phyloP scores from a whole-genome alignment of 2,113 vertebrate species.

The Notiomystis cincta region DNA sequence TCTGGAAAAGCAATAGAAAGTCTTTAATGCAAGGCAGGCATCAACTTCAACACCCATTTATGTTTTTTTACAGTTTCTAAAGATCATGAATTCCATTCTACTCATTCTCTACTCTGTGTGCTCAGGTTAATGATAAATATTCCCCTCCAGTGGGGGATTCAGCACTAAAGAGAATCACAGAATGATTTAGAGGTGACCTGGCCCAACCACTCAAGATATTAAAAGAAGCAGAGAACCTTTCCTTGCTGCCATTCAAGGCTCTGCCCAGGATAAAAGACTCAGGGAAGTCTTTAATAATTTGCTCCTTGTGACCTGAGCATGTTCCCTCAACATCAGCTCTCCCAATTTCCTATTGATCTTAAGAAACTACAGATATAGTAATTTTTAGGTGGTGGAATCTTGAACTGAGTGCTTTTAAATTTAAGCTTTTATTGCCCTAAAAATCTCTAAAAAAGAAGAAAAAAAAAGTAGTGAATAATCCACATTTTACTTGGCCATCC shows the following conservation, averaged over 20 bases:
- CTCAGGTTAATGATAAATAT: not conserved
- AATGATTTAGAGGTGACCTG: not conserved
- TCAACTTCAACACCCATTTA: not conserved
- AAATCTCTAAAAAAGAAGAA: not conserved
- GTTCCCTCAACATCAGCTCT: not conserved
- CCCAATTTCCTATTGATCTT: not conserved
- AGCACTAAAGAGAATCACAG: not conserved
- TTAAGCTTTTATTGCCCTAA: not conserved
- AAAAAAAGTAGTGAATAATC: not conserved
- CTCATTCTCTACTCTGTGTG: not conserved
- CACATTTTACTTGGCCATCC: not conserved
- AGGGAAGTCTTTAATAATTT: not conserved
- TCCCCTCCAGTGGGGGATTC: not conserved
- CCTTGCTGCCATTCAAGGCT: not conserved
- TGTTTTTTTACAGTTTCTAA: not conserved
- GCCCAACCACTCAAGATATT: not conserved
- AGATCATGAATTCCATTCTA: not conserved
- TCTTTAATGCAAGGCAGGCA: not conserved
- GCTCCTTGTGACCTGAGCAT: not conserved
- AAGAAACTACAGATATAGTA: not conserved
- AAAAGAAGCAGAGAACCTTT: not conserved
- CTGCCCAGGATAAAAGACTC: not conserved
- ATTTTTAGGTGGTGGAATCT: not conserved
- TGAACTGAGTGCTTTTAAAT: not conserved
- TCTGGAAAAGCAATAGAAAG: not conserved